Base-by-base conservation (phyloP, 2,888 invertebrate genomes). In the Fragum sueziense region DNA sequence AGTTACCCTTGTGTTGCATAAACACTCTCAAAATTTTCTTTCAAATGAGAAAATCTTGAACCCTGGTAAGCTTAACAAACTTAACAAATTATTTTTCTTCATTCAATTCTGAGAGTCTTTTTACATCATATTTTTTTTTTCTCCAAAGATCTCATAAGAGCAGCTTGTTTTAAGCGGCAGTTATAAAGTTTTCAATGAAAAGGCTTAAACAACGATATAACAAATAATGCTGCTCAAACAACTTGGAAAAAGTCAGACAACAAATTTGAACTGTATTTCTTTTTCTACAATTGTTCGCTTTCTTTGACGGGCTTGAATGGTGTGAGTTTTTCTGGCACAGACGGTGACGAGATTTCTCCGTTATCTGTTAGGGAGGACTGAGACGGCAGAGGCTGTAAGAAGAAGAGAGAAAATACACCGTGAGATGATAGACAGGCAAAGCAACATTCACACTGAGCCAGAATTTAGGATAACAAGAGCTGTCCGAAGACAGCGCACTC, bases 271-370 rank as follows among this genome's bases (percentile, higher is more conserved):
- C 9, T 41, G 41, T 17, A 14, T 17, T 41, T 9, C 9, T n/a
- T n/a, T 31, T 61, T 22, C 41, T 59, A 71, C 57, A 71, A 37
- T 20, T 52, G 62, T n/a, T 69, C 73, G 70, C 70, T 73, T 31
- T 73, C 54, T 72, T 71, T 14, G n/a, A 47, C 71, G 33, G 79
- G 70, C 29, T 75, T 70, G 77, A 72, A 75, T 47, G 84, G 79
- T 7, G 79, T 77, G 68, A 77, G 75, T 79, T 84, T 84, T 51
- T 70, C 79, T 37, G 84, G 84, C 41, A 84, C 68, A 51, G 61
- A 27, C 20, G 84, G 84, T 4, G 71, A 70, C 41, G 70, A 67
- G 27, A 70, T 34, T n/a, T 74, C 69, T 20, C 31, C 52, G 34
- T 47, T 70, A 62, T 69, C 69, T 37, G 72, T 65, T 14, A 22